A percentile compares a stretch with the other conserved stretches of the same genome.
Conservation (phyloP, 2,888 invertebrate genomes). For the Oxycera nigricornis region DNA sequence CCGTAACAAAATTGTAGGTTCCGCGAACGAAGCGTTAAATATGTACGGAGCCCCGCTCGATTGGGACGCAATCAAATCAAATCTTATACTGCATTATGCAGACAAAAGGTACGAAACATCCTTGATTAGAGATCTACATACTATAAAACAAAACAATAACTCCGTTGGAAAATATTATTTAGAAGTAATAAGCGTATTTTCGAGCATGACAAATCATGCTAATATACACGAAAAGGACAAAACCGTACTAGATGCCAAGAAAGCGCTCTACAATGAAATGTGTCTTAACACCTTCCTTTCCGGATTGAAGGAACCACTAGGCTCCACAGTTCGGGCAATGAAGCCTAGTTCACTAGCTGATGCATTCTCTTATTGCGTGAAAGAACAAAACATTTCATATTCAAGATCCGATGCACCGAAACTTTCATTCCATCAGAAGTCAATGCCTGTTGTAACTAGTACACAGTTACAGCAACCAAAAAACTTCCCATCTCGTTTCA, state of each 20-base stretch:
- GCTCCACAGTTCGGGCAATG: conserved; percentile 49
- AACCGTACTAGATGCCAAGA: conserved; percentile 46
- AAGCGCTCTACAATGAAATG: conserved; percentile 47
- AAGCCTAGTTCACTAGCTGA: conserved; percentile 45
- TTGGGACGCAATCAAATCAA: no score
- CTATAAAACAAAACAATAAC: conserved; percentile 38
- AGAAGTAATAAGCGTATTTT: no score
- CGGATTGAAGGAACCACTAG: conserved; percentile 48
- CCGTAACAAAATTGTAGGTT: neutral
- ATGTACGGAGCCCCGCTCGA: neutral
- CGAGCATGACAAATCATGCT: no score
- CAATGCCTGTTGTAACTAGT: no score
- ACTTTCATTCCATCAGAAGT: neutral
- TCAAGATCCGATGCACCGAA: neutral
- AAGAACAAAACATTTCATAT: no score
- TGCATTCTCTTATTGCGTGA: no score
- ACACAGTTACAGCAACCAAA: no score
- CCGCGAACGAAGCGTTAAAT: neutral
- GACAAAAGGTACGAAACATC: no score
- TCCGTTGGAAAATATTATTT: conserved; percentile 34
- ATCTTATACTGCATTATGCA: no score
- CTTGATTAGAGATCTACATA: no score
- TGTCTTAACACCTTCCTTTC: conserved; percentile 48
- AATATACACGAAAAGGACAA: conserved; percentile 44
- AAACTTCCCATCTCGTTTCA: no score